Conservation (phyloP, 2,113 vertebrate genomes). For the Cochlearius cochlearius region DNA sequence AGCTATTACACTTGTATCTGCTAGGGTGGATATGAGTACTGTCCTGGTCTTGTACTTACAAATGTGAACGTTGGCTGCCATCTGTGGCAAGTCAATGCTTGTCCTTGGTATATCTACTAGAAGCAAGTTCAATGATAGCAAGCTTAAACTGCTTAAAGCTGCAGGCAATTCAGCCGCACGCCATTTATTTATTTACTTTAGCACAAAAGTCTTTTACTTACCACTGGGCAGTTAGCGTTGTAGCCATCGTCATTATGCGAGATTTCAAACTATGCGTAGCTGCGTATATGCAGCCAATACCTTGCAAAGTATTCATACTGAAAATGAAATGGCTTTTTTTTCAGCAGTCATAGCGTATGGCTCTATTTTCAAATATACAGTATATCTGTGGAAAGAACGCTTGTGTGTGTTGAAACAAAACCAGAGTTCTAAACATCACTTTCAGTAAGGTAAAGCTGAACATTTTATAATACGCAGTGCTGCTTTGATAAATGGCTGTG, state of each 20-base stretch:
- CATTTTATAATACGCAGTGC: neutral
- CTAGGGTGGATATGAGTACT: neutral
- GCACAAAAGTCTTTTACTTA: neutral
- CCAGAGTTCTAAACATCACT: neutral
- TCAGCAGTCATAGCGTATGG: neutral
- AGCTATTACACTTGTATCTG: neutral
- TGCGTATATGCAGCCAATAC: neutral
- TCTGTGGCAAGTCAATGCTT: neutral
- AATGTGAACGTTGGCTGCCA: neutral
- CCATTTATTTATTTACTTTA: neutral
- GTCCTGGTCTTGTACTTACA: neutral
- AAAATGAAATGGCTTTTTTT: neutral
- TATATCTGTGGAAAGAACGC: neutral
- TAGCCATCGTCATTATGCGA: rapidly evolving
- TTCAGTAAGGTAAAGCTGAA: neutral
- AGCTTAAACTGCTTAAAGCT: neutral
- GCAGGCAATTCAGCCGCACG: rapidly evolving
- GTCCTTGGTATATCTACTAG: neutral
- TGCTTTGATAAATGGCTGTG: neutral
- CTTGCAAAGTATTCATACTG: neutral
- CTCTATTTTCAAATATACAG: neutral
- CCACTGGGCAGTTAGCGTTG: neutral
- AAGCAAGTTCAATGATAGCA: neutral
- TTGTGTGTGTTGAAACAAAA: neutral
- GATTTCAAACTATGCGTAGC: neutral